phyloP scores from a whole-genome alignment of 2,888 invertebrate genomes.

The Cheiracanthium punctorium region DNA sequence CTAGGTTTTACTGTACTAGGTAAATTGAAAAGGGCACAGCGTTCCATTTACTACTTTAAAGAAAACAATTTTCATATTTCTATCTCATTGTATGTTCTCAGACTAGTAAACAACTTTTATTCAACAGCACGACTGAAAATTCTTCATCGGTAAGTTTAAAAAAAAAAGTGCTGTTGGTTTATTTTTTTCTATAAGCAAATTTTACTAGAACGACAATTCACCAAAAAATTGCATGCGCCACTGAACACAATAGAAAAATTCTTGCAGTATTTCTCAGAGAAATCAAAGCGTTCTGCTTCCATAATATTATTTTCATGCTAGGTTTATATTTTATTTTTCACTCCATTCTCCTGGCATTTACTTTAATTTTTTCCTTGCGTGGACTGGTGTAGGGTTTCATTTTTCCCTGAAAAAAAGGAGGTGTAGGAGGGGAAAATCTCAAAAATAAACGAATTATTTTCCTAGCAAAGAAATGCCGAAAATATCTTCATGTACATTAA shows the following conservation, averaged over 20 bases:
- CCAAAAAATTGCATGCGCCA: background rate
- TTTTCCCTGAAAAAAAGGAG: background rate
- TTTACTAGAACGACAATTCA: background rate
- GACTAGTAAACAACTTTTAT: too few species aligned
- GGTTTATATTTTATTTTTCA: background rate
- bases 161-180: too few species aligned
- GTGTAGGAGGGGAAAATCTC: background rate
- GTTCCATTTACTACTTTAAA: too few species aligned
- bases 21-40: too few species aligned
- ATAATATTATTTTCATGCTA: too few species aligned
- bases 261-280: background rate
- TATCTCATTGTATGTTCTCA: too few species aligned
- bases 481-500: background rate
- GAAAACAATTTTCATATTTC: too few species aligned
- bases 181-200: background rate
- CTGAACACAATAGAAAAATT: background rate
- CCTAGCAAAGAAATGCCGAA: background rate
- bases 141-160: too few species aligned
- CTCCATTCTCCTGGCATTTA: background rate
- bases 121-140: too few species aligned
- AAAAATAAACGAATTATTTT: slow-evolving; percentile 1
- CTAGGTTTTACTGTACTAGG: too few species aligned
- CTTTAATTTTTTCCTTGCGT: background rate
- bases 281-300: background rate
- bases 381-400: slow-evolving; percentile 1